Base-by-base conservation (phyloP, 2,888 invertebrate genomes). In the Ochropleura leucogaster region DNA sequence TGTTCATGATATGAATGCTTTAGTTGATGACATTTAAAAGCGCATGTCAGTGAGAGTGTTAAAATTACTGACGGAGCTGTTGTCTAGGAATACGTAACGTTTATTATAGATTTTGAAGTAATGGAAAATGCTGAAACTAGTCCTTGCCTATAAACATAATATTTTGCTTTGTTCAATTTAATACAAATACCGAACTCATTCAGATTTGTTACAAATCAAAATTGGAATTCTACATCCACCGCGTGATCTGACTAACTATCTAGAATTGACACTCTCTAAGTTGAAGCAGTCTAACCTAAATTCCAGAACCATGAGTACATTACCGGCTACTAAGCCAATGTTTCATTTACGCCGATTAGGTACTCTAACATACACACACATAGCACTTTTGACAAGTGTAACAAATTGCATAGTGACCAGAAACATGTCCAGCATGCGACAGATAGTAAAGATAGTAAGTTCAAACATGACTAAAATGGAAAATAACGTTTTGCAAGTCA, bases 1-100 rank as follows among this genome's bases (percentile, higher is more conserved):
- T 83, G 16, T 65, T 55, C 84, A 83, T 62, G 80, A 69, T 59
- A n/a, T 79, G 75, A 79, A 82, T 79, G 51, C 51, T 20, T 62
- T 60, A 80, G 40, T 40, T 0, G 18, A 46, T 40, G n/a, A 55
- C 12, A 44, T 53, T 57, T 57, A 4, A 66, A 65, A 63, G 51
- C n/a, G 9, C 0, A 0, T n/a, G 60, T 47, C 12, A 30, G 0
- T 12, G 5, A 69, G 47, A 68, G 14, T 60, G 10, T n/a, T 59
- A 53, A 40, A 66, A 46, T 16, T 51, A 7, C 16, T 16, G 51
- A 42, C 4, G 20, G 16, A 12, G 9, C 5, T 49, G 18, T 57
- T 40, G 42, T 12, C 53, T 42, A 47, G 46, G 9, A 60, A 47
- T 42, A 7, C 9, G 0, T 0, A n/a, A 53, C 68, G 42, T 47